These are phyloP conservation scores for Barbus barbus DNA, from an alignment of 2,113 vertebrate species.

Conservation along the genomic window DNA sequence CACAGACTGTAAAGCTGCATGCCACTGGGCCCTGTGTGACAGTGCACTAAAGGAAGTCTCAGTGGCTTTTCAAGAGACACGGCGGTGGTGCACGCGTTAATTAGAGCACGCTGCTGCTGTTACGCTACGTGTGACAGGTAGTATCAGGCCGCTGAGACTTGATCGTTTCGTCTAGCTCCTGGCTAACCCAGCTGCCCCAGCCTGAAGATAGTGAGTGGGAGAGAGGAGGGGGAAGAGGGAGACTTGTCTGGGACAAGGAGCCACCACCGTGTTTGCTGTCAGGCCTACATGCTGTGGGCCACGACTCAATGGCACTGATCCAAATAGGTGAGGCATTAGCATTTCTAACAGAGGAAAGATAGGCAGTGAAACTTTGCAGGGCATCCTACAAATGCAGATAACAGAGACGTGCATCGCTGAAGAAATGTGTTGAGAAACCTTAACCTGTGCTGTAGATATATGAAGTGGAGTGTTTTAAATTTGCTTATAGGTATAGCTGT, in stretches of 20 bases:
- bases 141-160: slow-evolving; percentile 38
- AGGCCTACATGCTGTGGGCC: slow-evolving; percentile 45
- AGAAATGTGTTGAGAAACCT: background rate
- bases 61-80: slow-evolving; percentile 71
- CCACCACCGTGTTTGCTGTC: slow-evolving; percentile 42
- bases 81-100: slow-evolving; percentile 68
- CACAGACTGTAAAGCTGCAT: slow-evolving; percentile 68
- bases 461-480: background rate
- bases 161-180: slow-evolving; percentile 45
- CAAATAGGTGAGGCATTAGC: slow-evolving; percentile 54
- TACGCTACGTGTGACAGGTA: slow-evolving; percentile 56
- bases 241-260: slow-evolving; percentile 35
- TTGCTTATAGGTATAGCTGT: background rate
- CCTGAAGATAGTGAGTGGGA: background rate
- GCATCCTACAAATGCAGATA: slow-evolving; percentile 32
- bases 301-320: slow-evolving; percentile 50
- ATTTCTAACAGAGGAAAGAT: slow-evolving; percentile 18
- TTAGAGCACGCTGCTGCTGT: slow-evolving; percentile 71
- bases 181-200: slow-evolving; percentile 44
- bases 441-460: background rate
- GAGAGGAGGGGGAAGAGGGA: slow-evolving; percentile 11
- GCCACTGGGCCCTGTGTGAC: slow-evolving; percentile 64
- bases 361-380: slow-evolving; percentile 7
- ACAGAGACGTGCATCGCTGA: background rate
- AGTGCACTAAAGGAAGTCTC: slow-evolving; percentile 73